Percentiles rank a stretch among this genome's conserved stretches.
Evolutionary conservation across 2,888 invertebrate species (phyloP).

Genomic region (Eumerus sabulonum): DNA sequence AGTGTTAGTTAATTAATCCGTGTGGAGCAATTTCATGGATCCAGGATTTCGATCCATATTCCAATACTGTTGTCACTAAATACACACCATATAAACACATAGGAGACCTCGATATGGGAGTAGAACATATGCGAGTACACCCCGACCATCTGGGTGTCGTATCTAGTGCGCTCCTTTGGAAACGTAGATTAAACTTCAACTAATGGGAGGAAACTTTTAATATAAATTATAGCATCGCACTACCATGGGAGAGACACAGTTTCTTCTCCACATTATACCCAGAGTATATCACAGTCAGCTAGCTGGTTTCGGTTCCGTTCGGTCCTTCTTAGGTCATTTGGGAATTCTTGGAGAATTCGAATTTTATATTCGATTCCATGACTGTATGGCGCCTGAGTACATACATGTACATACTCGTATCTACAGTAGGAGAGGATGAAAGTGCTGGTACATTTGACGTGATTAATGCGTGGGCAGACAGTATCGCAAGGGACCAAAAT

Average conservation of each 20-base stretch:
- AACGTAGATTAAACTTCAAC: conserved; percentile 69
- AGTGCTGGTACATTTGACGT: conserved; percentile 52
- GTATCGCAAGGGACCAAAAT: conserved; percentile 14
- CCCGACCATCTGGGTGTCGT: conserved; percentile 42
- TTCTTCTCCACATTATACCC: background rate
- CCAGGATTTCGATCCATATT: conserved; percentile 53
- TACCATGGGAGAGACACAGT: conserved; percentile 43
- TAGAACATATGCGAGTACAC: background rate
- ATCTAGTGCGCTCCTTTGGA: conserved; percentile 55
- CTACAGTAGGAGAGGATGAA: conserved; percentile 27
- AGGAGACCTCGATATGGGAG: too few relatives aligned
- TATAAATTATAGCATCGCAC: conserved; percentile 64
- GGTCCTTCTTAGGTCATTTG: too few relatives aligned
- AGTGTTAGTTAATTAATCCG: conserved; percentile 64
- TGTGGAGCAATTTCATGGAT: conserved; percentile 67
- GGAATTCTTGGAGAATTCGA: conserved; percentile 34
- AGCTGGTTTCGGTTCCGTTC: too few relatives aligned
- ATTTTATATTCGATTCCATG: conserved; percentile 46
- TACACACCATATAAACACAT: background rate
- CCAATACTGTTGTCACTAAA: conserved; percentile 47
- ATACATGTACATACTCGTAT: conserved; percentile 1
- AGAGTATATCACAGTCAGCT: too few relatives aligned
- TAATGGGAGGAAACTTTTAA: conserved; percentile 68
- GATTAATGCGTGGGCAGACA: conserved; percentile 41
- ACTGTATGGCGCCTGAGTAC: conserved; percentile 2